Base-by-base conservation (phyloP, 2,888 invertebrate species). In the Tethea ocularis region DNA sequence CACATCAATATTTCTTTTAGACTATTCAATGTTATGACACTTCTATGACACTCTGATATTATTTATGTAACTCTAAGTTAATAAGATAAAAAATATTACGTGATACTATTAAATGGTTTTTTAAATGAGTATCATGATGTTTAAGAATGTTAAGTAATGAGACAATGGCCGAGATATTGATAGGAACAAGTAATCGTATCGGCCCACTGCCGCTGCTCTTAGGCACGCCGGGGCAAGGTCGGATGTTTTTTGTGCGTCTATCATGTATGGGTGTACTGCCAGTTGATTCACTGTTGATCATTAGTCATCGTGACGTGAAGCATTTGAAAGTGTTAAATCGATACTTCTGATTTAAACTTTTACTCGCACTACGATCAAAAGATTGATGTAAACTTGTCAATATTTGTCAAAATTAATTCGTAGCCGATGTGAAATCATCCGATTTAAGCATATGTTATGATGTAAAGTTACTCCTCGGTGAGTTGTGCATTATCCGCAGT, bases 401-500 rank as follows among this genome's bases (percentile, higher is more conserved):
- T 54, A 52, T 23, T 26, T 52, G 24, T 24, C 23, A 15, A 24
- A 52, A 24, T 23, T 11, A 53, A 53, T 33, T 6, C 24, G 24
- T 24, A 24, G 24, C 6, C n/a, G n/a, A n/a, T n/a, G n/a, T n/a
- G n/a, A n/a, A n/a, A n/a, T n/a, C n/a, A n/a, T n/a, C 33, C 13
- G 29, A 51, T 51, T 57, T 29, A 51, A 20, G 51, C 51, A 10
- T 15, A 36, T 33, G 51, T 24, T 51, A 57, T 52, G 51, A 23
- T 20, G 52, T 52, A 20, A 22, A 52, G 26, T n/a, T 33, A 57
- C 15, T n/a, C 22, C 8, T n/a, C 3, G 38, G 20, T 17, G 38
- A 36, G 23, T 17, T 24, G 81, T 78, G 76, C 78, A 70, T 71
- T 83, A 83, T 78, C 78, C 64, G 64, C 65, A 83, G 86, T 84